These are phyloP conservation scores for Adoxophyes honmai DNA, from an alignment of 1,140 invertebrate genomes.

Conservation along the genomic window DNA sequence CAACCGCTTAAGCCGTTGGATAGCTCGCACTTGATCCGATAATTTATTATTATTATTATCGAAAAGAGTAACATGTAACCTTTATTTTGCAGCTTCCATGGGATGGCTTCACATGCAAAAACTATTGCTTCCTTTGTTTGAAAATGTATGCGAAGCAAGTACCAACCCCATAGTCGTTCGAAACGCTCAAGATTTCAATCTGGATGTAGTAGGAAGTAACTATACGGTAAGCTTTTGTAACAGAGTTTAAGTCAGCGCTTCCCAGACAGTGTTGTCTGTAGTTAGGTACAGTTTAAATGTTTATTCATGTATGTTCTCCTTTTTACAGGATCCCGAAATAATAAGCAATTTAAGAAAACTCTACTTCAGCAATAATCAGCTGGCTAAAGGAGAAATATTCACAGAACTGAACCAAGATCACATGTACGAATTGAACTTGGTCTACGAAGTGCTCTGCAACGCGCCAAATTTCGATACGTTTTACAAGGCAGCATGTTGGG, in stretches of 20 bases:
- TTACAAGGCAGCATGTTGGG: constrained; percentile 76
- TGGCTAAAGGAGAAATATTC: constrained; percentile 63
- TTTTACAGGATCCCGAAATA: constrained; percentile 42
- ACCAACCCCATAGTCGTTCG: constrained; percentile 35
- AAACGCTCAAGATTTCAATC: constrained; percentile 46
- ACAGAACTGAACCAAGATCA: constrained; percentile 54
- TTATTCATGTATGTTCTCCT: constrained; percentile 8
- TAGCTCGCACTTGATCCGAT: no score
- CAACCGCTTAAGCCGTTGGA: no score
- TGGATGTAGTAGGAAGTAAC: constrained; percentile 31
- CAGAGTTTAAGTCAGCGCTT: no score
- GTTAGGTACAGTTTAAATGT: no score
- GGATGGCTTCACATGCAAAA: constrained; percentile 61
- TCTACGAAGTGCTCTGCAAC: constrained; percentile 70
- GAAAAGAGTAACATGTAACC: no score
- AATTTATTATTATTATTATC: constrained; percentile 14
- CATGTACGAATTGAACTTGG: constrained; percentile 47
- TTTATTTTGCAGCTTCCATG: constrained; percentile 32
- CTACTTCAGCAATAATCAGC: constrained; percentile 39
- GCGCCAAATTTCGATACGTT: constrained; percentile 77
- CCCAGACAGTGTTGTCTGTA: no score
- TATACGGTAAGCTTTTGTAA: constrained; percentile 46
- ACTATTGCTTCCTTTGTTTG: constrained; percentile 51
- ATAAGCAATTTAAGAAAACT: constrained; percentile 44
- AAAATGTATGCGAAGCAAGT: constrained; percentile 64